These are phyloP conservation scores for Halictus rubicundus DNA, from an alignment of 1,140 invertebrate species.

Conservation along the genomic window DNA sequence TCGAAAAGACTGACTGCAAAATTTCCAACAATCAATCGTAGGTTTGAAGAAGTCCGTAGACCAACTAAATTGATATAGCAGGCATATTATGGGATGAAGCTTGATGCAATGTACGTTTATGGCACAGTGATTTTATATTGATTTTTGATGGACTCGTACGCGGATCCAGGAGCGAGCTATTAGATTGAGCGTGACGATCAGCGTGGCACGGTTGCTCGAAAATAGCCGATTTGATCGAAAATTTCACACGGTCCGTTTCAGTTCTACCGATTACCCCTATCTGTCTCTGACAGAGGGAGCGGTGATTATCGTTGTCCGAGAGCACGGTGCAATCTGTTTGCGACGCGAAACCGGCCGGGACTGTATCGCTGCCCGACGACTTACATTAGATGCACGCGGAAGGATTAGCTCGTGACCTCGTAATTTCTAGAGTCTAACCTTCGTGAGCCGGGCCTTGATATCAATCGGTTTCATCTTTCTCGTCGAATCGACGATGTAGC, in stretches of 20 bases:
- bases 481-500: slow-evolving; percentile 19
- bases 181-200: background rate
- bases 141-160: background rate
- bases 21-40: too few relatives aligned
- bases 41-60: too few relatives aligned
- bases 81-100: too few relatives aligned
- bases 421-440: slow-evolving; percentile 59
- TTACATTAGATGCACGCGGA: slow-evolving; percentile 63
- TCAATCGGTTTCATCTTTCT: slow-evolving; percentile 53
- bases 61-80: too few relatives aligned
- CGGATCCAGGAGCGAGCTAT: background rate
- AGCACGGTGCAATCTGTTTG: slow-evolving; percentile 64
- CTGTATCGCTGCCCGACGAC: slow-evolving; percentile 55
- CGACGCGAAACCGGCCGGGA: slow-evolving; percentile 55
- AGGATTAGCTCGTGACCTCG: slow-evolving; percentile 61
- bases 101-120: too few relatives aligned
- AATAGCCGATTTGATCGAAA: slow-evolving; percentile 52
- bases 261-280: slow-evolving; percentile 71
- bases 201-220: background rate
- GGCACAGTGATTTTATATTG: background rate
- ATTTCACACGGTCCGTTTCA: slow-evolving; percentile 71
- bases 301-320: slow-evolving; percentile 68
- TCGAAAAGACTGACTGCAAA: too few relatives aligned
- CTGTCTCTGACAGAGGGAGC: slow-evolving; percentile 68
- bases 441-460: slow-evolving; percentile 36